Evolutionary conservation across 2,113 vertebrate species (phyloP).

Genomic region (Corythornis vintsioides): DNA sequence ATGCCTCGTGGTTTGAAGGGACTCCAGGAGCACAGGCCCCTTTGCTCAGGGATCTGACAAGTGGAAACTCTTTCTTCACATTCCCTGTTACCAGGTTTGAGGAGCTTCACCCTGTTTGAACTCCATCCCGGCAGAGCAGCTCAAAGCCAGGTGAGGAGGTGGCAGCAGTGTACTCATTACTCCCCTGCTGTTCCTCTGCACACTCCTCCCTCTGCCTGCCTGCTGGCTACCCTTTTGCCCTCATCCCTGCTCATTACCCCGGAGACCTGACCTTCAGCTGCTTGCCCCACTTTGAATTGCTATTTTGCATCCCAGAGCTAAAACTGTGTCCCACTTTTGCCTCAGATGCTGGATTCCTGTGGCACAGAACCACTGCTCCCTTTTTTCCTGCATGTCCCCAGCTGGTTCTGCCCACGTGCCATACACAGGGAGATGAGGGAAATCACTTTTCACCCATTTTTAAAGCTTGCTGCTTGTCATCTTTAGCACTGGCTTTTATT

Average conservation of each 20-base stretch:
- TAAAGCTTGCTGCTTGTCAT: background rate
- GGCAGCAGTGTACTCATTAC: fast-evolving
- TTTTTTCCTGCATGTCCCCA: fast-evolving
- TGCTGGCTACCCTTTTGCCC: background rate
- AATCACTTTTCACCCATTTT: fast-evolving
- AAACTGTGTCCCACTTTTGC: background rate
- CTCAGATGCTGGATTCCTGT: fast-evolving
- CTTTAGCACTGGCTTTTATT: background rate
- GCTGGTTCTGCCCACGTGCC: fast-evolving
- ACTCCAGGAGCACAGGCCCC: background rate
- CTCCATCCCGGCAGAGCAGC: fast-evolving
- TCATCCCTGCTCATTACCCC: background rate
- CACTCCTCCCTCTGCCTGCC: background rate
- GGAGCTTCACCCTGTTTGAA: background rate
- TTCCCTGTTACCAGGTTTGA: background rate
- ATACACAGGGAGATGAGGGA: background rate
- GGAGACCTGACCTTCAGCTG: background rate
- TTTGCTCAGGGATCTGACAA: fast-evolving
- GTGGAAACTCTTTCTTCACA: fast-evolving
- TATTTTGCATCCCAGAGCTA: background rate
- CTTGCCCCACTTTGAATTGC: background rate
- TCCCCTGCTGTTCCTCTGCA: background rate
- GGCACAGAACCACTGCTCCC: background rate
- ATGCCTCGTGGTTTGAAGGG: fast-evolving
- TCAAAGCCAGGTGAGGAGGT: background rate